These are phyloP conservation scores for Epizoanthus scotinus DNA, from an alignment of 92 coral and sea anemone genomes.

Conservation along the genomic window DNA sequence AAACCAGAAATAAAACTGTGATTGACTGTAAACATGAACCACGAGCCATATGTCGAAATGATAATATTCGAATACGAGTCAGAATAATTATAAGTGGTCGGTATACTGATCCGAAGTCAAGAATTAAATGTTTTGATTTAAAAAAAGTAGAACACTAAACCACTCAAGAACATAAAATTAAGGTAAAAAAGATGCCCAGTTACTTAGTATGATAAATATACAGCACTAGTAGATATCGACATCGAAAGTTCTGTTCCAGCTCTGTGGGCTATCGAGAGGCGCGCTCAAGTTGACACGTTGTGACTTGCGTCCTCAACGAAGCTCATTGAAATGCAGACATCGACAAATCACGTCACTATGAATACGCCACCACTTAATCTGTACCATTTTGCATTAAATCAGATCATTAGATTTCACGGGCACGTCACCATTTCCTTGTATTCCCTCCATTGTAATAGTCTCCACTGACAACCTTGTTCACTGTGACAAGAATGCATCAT, in stretches of 20 bases:
- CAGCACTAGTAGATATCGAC: background rate
- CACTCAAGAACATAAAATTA: background rate
- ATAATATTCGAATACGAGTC: background rate
- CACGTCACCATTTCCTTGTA: background rate
- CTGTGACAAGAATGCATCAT: background rate
- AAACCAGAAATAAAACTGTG: constrained; percentile 42
- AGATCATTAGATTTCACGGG: background rate
- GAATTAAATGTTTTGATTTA: background rate
- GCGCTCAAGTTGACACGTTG: constrained; percentile 1
- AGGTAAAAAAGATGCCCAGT: background rate
- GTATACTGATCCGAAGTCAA: too few relatives aligned
- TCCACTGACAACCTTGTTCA: constrained; percentile 4
- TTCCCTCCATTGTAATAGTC: background rate
- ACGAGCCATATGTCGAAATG: constrained; percentile 27
- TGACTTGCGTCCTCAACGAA: background rate
- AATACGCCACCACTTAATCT: too few relatives aligned
- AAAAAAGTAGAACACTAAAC: background rate
- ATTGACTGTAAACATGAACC: constrained; percentile 40
- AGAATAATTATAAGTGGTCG: too few relatives aligned
- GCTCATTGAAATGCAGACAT: constrained; percentile 14
- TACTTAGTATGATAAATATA: background rate
- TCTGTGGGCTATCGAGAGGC: background rate
- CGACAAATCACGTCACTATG: too few relatives aligned
- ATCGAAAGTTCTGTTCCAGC: background rate
- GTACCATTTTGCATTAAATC: background rate